Evolutionary conservation across 1,140 invertebrate species (phyloP).

Genomic region (Drosophila arizonae): DNA sequence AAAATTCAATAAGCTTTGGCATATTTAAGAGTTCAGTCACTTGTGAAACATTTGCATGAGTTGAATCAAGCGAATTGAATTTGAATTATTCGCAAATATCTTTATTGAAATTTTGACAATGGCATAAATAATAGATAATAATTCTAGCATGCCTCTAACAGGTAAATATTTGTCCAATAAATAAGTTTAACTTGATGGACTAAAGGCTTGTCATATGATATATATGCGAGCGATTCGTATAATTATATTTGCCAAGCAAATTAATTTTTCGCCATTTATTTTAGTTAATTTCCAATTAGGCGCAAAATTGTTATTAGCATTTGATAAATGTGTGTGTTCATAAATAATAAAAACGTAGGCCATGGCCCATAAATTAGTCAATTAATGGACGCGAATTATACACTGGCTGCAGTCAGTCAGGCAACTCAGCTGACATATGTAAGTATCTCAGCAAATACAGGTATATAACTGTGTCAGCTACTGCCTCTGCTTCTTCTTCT

Average conservation of each 20-base stretch:
- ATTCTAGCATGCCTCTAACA: no score
- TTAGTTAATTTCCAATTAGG: not conserved
- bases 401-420: slow-evolving; percentile 27
- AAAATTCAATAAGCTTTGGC: not conserved
- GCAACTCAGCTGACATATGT: slow-evolving; percentile 3
- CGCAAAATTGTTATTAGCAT: slow-evolving; percentile 1
- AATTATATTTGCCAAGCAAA: not conserved
- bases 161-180: no score
- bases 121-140: no score
- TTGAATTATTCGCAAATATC: not conserved
- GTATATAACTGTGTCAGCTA: not conserved
- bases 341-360: not conserved
- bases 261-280: not conserved
- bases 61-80: not conserved
- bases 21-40: not conserved
- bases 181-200: no score
- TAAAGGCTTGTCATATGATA: no score
- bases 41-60: not conserved
- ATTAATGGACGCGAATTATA: slow-evolving; percentile 63
- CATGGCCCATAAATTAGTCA: slow-evolving; percentile 58
- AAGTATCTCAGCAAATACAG: not conserved
- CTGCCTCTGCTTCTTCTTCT: no score
- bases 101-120: not conserved
- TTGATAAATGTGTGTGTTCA: slow-evolving; percentile 3
- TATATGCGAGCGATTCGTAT: no score